Evolutionary conservation across 2,888 invertebrate genomes (phyloP).

Genomic region (Xylophagus ater): DNA sequence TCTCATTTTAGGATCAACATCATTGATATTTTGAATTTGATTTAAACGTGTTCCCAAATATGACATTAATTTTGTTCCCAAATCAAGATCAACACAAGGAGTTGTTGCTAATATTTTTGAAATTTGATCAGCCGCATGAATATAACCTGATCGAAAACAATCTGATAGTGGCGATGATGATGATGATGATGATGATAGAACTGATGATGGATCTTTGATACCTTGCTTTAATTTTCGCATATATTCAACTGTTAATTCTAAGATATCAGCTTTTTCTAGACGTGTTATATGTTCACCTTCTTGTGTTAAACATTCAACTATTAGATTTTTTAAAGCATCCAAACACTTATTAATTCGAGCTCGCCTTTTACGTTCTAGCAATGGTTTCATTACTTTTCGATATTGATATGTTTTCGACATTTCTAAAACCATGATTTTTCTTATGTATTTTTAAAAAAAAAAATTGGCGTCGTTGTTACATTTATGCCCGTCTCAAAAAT

Average conservation of each 20-base stretch:
- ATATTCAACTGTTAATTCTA: slow-evolving; percentile 77
- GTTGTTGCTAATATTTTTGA: slow-evolving; percentile 71
- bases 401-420: slow-evolving; percentile 87
- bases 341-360: slow-evolving; percentile 84
- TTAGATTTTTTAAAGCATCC: slow-evolving; percentile 80
- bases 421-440: slow-evolving; percentile 34
- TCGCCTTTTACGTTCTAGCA: slow-evolving; percentile 77
- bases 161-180: too few relatives aligned
- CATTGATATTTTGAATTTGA: slow-evolving; percentile 29
- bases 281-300: slow-evolving; percentile 82
- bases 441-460: too few relatives aligned
- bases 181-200: too few relatives aligned
- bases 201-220: slow-evolving; percentile 53
- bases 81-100: slow-evolving; percentile 67
- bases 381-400: slow-evolving; percentile 88
- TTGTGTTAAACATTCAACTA: slow-evolving; percentile 57
- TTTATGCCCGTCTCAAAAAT: too few relatives aligned
- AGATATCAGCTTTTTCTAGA: slow-evolving; percentile 76
- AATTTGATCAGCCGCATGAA: slow-evolving; percentile 81
- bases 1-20: too few relatives aligned
- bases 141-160: slow-evolving; percentile 79
- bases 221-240: slow-evolving; percentile 68
- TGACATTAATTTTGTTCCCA: slow-evolving; percentile 79
- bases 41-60: slow-evolving; percentile 77
- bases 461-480: too few relatives aligned